Evolutionary conservation across 2,888 invertebrate species (phyloP).

Genomic region (Lasioglossum zephyrum): DNA sequence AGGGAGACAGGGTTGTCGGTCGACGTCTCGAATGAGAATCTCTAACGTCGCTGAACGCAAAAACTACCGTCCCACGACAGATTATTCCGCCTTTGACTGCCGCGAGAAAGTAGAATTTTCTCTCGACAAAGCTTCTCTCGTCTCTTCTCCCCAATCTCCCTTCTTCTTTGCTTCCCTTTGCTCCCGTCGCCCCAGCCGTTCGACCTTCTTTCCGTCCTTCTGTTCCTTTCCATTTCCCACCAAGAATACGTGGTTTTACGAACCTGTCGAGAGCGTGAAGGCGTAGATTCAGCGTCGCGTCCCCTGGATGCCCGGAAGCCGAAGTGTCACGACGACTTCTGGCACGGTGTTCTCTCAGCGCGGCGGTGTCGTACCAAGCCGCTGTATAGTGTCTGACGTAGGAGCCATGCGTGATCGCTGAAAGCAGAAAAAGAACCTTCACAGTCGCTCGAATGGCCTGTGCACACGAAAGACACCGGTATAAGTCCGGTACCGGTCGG

Average conservation of each 20-base stretch:
- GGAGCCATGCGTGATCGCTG: slow-evolving; percentile 73
- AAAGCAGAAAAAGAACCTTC: slow-evolving; percentile 45
- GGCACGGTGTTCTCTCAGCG: slow-evolving; percentile 71
- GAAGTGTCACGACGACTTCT: slow-evolving; percentile 73
- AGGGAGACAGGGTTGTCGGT: neutral
- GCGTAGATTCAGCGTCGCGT: slow-evolving; percentile 72
- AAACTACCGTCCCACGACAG: slow-evolving; percentile 27
- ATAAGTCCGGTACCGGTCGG: neutral
- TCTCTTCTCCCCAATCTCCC: neutral
- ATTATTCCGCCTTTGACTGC: slow-evolving; percentile 47
- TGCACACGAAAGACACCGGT: neutral
- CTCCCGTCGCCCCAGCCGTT: neutral
- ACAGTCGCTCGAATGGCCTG: neutral
- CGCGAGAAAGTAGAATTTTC: slow-evolving; percentile 42
- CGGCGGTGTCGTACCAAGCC: slow-evolving; percentile 74
- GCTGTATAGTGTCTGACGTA: slow-evolving; percentile 73
- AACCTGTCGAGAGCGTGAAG: slow-evolving; percentile 76
- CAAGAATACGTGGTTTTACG: slow-evolving; percentile 50
- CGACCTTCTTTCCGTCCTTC: slow-evolving; percentile 17
- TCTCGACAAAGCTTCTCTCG: slow-evolving; percentile 31
- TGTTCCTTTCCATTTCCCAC: slow-evolving; percentile 12
- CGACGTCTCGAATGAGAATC: slow-evolving; percentile 28
- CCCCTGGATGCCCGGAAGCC: slow-evolving; percentile 61
- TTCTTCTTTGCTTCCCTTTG: neutral
- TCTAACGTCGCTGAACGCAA: neutral